phyloP scores from a whole-genome alignment of 2,113 vertebrate genomes.

The Microtus ochrogaster region DNA sequence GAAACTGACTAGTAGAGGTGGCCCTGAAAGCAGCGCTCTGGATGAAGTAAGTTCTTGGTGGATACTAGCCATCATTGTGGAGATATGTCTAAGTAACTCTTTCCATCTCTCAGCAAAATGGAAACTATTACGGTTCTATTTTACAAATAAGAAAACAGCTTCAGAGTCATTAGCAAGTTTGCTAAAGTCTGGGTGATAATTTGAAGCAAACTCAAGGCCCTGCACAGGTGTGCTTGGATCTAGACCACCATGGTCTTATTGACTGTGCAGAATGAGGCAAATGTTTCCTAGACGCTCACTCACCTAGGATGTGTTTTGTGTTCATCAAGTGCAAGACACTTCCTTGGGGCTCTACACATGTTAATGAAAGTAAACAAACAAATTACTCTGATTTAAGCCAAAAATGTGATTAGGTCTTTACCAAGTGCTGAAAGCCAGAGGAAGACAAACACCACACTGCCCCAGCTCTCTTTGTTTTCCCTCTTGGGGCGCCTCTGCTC shows the following conservation, averaged over 20 bases:
- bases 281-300: not conserved
- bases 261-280: not conserved
- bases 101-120: not conserved
- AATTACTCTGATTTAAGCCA: not conserved
- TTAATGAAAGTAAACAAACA: not conserved
- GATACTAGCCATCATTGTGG: not conserved
- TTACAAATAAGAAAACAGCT: not conserved
- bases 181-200: not conserved
- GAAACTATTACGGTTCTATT: not conserved
- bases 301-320: not conserved
- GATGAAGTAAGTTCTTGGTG: not conserved
- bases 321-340: not conserved
- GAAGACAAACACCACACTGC: not conserved
- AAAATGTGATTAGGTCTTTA: not conserved
- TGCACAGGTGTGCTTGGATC: not conserved
- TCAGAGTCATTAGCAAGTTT: not conserved
- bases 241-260: not conserved
- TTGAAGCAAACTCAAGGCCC: slow-evolving; percentile 9
- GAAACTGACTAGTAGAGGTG: not conserved
- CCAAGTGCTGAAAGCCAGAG: not conserved
- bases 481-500: not conserved
- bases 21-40: not conserved
- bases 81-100: not conserved
- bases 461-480: not conserved
- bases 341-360: not conserved